Evolutionary conservation across 1,140 invertebrate genomes (phyloP), one percentile per base, ranked within the genome.

Genomic region (Eufriesea mexicana): DNA sequence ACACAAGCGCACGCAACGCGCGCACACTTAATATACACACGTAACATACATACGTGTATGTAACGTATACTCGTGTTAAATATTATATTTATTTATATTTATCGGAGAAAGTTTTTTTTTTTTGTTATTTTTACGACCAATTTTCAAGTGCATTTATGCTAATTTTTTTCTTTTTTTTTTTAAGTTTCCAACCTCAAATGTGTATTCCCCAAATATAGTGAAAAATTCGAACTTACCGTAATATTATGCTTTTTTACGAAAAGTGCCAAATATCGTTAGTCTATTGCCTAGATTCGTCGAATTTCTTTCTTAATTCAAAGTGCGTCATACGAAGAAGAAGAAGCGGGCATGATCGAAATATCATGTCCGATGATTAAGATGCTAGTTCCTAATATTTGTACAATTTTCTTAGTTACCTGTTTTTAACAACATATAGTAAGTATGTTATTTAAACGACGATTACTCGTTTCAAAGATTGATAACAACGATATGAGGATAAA

Each of bases 71-170:
- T 70, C 9, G 45, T 47, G 28, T 77, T 77, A 23, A 62, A 35
- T 49, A 75, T 55, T n/a, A 23, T 76, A 54, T 83, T 83, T 83
- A 83, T 83, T 83, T 51, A 25, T 78, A 83, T 78, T 70, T 61
- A 70, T 54, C 1, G 25, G 54, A 25, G 14, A 49, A 67, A 35
- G 35, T 20, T 25, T 16, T n/a, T 35, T 42, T 42, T 64, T 45
- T 67, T 18, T 61, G 14, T 54, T 76, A 55, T 16, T 57, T 47
- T 35, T 66, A 28, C 20, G 14, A 42, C 35, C 49, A 9, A 45
- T 28, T 66, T 66, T 57, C 7, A 18, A 54, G 23, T 6, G 12
- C 12, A 78, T 66, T 66, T 28, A 18, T 28, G 12, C 12, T 47
- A 0, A 42, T 51, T 47, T 25, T 18, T 10, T 72, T 4, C n/a